Evolutionary conservation across 2,113 vertebrate species (phyloP).

Genomic region (Urocynchramus pylzowi): DNA sequence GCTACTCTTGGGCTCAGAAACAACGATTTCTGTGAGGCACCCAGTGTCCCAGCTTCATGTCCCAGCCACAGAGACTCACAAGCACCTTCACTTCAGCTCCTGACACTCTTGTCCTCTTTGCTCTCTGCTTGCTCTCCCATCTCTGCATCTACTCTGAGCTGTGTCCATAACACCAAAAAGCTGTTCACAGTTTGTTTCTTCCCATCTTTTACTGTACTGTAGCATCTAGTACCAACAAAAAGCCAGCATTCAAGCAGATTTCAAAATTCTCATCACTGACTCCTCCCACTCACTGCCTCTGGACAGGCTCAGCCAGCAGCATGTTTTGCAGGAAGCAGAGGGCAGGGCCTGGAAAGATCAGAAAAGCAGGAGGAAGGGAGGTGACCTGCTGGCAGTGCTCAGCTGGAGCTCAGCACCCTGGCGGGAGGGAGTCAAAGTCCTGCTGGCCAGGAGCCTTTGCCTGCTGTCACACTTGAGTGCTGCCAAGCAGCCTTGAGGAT

Average conservation of each 20-base stretch:
- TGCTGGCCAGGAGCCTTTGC: neutral
- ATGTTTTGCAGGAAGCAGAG: neutral
- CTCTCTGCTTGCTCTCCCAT: neutral
- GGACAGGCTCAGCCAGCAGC: neutral
- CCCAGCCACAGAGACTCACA: neutral
- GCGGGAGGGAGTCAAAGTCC: neutral
- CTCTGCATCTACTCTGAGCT: neutral
- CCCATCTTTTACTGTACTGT: neutral
- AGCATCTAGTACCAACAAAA: neutral
- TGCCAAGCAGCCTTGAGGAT: neutral
- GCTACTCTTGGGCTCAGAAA: neutral
- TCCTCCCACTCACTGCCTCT: neutral
- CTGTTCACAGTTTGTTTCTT: neutral
- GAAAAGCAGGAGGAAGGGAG: neutral
- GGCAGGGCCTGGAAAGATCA: neutral
- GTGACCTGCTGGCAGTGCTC: neutral
- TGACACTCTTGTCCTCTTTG: neutral
- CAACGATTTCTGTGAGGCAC: neutral
- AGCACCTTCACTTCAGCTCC: neutral
- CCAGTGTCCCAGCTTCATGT: neutral
- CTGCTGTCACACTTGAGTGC: neutral
- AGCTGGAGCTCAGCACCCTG: neutral
- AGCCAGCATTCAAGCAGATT: neutral
- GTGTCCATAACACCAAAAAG: rapidly evolving
- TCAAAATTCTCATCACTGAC: neutral